Conservation (phyloP, 2,113 vertebrate genomes). For the Caranx ignobilis region DNA sequence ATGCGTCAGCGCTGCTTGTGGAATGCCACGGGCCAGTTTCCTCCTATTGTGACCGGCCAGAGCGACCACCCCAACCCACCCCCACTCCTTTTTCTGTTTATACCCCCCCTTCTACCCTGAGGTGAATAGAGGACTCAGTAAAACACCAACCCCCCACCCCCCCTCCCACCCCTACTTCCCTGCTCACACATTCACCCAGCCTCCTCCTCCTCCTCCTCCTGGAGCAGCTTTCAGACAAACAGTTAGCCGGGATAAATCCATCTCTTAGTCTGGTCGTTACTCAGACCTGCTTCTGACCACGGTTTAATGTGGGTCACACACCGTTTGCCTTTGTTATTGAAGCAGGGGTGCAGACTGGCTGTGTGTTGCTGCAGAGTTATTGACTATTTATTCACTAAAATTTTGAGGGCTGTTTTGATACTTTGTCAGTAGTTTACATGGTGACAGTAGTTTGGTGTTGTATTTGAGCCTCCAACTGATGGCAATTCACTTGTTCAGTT, state of each 20-base stretch:
- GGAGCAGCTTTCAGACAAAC: slow-evolving; percentile 16
- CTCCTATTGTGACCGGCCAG: slow-evolving; percentile 76
- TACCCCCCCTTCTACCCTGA: slow-evolving; percentile 38
- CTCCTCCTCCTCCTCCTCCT: background rate
- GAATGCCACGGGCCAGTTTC: slow-evolving; percentile 79
- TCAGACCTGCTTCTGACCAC: background rate
- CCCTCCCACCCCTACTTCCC: background rate
- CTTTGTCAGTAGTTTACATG: too few relatives aligned
- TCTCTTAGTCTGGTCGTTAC: background rate
- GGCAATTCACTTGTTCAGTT: too few relatives aligned
- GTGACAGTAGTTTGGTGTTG: too few relatives aligned
- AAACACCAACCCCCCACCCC: slow-evolving; percentile 45
- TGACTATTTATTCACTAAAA: too few relatives aligned
- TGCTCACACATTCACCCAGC: slow-evolving; percentile 3
- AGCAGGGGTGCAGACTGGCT: too few relatives aligned
- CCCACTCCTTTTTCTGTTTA: slow-evolving; percentile 1
- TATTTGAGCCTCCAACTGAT: too few relatives aligned
- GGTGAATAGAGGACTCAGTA: slow-evolving; percentile 62
- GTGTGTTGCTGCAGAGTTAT: too few relatives aligned
- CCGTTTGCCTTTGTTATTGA: background rate
- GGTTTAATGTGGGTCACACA: background rate
- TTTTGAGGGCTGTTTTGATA: too few relatives aligned
- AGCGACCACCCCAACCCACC: slow-evolving; percentile 3
- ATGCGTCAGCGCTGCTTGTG: slow-evolving; percentile 75
- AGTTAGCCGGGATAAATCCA: background rate